Evolutionary conservation across 2,888 invertebrate species (phyloP).

Genomic region (Troides helena): DNA sequence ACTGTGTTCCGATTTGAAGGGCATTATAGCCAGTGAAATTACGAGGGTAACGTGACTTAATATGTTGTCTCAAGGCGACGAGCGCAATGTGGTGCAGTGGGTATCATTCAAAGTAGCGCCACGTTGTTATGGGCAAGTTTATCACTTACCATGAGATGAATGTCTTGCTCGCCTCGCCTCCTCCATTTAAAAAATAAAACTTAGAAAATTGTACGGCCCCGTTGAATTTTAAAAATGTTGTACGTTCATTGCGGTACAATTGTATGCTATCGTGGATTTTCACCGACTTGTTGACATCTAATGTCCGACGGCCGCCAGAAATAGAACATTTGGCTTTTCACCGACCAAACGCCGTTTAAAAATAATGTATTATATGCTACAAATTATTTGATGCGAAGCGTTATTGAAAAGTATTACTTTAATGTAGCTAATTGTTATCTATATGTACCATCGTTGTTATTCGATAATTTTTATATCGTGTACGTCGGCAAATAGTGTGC

Average conservation of each 20-base stretch:
- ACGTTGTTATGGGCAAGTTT: too few relatives aligned
- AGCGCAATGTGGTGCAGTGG: too few relatives aligned
- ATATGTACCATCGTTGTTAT: not conserved
- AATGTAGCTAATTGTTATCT: not conserved
- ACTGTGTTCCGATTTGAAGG: too few relatives aligned
- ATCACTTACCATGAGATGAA: too few relatives aligned
- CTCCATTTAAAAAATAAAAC: too few relatives aligned
- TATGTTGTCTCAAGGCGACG: too few relatives aligned
- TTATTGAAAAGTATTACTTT: not conserved
- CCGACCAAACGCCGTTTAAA: conserved; percentile 1
- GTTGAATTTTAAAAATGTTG: conserved; percentile 7
- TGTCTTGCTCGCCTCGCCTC: too few relatives aligned
- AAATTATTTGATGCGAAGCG: too few relatives aligned
- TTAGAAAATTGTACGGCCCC: not conserved
- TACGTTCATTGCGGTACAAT: conserved; percentile 15
- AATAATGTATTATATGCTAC: not conserved
- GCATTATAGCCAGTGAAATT: too few relatives aligned
- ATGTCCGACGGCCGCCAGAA: conserved; percentile 8
- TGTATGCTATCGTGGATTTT: conserved; percentile 12
- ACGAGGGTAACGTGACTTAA: too few relatives aligned
- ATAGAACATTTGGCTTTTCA: conserved; percentile 16
- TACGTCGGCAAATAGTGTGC: not conserved
- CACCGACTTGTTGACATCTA: conserved; percentile 26
- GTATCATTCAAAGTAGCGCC: too few relatives aligned
- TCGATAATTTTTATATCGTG: not conserved